Conservation (phyloP, 2,888 invertebrate genomes). For the Platycnemis pennipes region DNA sequence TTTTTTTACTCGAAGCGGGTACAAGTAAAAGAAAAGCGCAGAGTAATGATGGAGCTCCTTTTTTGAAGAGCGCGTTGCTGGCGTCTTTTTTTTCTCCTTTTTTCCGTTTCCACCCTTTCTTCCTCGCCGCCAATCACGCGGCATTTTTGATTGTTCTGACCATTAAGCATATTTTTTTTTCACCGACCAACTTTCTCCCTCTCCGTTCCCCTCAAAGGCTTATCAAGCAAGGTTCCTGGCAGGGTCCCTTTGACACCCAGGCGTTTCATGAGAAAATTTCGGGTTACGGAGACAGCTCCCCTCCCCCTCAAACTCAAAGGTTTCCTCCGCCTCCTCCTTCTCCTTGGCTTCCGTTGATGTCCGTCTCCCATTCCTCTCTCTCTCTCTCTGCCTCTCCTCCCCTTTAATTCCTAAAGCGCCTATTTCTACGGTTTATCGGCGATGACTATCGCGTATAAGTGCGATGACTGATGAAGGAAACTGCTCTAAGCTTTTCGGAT, state of each 20-base stretch:
- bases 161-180: slow-evolving; percentile 44
- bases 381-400: neutral
- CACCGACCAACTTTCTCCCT: neutral
- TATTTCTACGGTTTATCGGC: slow-evolving; percentile 61
- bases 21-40: slow-evolving; percentile 54
- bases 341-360: neutral
- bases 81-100: neutral
- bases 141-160: slow-evolving; percentile 62
- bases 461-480: slow-evolving; percentile 66
- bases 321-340: neutral
- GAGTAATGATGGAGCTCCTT: slow-evolving; percentile 49
- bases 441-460: slow-evolving; percentile 60
- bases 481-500: slow-evolving; percentile 42
- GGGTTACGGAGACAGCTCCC: slow-evolving; percentile 50
- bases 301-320: too few relatives aligned
- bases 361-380: neutral
- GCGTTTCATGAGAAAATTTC: slow-evolving; percentile 60
- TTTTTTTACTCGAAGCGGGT: slow-evolving; percentile 7
- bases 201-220: neutral
- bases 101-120: neutral
- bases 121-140: slow-evolving; percentile 51
- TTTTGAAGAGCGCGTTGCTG: slow-evolving; percentile 28
- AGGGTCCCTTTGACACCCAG: slow-evolving; percentile 53
- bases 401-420: neutral
- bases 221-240: slow-evolving; percentile 46